phyloP scores from a whole-genome alignment of 2,797 vertebrate species.

The Eulemur mongoz region DNA sequence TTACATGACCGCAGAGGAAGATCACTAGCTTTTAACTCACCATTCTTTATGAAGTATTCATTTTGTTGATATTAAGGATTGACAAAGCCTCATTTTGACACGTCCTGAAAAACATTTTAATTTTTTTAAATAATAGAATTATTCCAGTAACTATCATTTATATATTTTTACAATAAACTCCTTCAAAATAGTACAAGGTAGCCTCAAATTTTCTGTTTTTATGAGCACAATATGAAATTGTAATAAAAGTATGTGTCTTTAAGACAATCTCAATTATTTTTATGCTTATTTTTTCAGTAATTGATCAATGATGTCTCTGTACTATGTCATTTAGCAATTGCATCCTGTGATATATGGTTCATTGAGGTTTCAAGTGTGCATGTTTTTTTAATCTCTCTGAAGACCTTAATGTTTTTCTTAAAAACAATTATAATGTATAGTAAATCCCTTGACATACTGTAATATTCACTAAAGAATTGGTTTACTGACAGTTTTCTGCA shows the following conservation, averaged over 20 bases:
- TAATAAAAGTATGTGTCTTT: not conserved
- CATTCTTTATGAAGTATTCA: not conserved
- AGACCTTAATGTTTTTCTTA: not conserved
- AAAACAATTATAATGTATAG: not conserved
- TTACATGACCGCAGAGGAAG: not conserved
- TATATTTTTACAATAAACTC: not conserved
- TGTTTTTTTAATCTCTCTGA: not conserved
- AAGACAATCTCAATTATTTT: not conserved
- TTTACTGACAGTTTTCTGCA: not conserved
- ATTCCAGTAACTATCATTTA: not conserved
- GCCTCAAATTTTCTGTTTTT: not conserved
- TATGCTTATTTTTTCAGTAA: not conserved
- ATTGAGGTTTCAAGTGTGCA: not conserved
- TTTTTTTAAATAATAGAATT: not conserved
- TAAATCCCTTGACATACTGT: not conserved
- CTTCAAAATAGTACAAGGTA: not conserved
- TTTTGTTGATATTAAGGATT: not conserved
- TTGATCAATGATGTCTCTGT: not conserved
- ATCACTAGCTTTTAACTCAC: not conserved
- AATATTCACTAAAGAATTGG: not conserved
- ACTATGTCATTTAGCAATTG: not conserved
- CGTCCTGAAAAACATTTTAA: not conserved
- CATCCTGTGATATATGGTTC: not conserved
- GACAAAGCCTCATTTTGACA: not conserved
- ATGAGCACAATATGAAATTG: not conserved